Evolutionary conservation across 37 sponge, comb jelly and placozoan genomes (phyloP).

Genomic region (Ephydatia muelleri): DNA sequence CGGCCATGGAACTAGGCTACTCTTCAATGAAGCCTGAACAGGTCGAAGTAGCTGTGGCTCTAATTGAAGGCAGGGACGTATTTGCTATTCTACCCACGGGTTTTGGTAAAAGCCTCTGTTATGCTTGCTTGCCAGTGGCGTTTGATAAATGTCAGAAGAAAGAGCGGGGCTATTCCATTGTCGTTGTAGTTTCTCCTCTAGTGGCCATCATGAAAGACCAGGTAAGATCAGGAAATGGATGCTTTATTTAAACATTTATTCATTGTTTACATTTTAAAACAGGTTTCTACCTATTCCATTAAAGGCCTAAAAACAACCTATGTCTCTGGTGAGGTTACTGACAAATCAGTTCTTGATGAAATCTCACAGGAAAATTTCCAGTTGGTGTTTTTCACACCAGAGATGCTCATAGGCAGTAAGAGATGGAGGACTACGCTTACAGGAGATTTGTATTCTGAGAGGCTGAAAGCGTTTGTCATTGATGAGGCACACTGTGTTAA

Average conservation of each 20-base stretch:
- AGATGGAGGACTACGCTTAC: slow-evolving; percentile 9
- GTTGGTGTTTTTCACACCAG: slow-evolving; percentile 37
- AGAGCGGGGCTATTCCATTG: neutral
- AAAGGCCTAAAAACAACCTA: slow-evolving; percentile 10
- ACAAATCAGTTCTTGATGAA: neutral
- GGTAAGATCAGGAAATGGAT: neutral
- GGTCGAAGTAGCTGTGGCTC: too few species aligned
- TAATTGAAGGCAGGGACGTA: too few species aligned
- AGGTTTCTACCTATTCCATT: slow-evolving; percentile 6
- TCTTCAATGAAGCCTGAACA: too few species aligned
- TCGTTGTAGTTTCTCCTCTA: slow-evolving; percentile 12
- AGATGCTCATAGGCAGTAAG: neutral
- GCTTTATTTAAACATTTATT: neutral
- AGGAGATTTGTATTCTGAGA: neutral
- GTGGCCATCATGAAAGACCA: slow-evolving; percentile 31
- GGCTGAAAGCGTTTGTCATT: slow-evolving; percentile 29
- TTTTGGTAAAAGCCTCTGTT: slow-evolving; percentile 37
- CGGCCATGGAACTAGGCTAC: too few species aligned
- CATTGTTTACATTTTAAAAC: neutral
- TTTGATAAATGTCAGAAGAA: slow-evolving; percentile 4
- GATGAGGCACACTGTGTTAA: slow-evolving; percentile 48
- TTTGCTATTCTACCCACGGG: slow-evolving; percentile 8
- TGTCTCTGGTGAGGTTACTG: neutral
- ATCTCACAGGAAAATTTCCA: neutral
- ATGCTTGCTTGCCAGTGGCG: slow-evolving; percentile 15